A percentile compares a stretch with the other conserved stretches of the same genome.
Evolutionary conservation across 2,888 invertebrate species (phyloP).

Genomic region (Odontomyia ornata): DNA sequence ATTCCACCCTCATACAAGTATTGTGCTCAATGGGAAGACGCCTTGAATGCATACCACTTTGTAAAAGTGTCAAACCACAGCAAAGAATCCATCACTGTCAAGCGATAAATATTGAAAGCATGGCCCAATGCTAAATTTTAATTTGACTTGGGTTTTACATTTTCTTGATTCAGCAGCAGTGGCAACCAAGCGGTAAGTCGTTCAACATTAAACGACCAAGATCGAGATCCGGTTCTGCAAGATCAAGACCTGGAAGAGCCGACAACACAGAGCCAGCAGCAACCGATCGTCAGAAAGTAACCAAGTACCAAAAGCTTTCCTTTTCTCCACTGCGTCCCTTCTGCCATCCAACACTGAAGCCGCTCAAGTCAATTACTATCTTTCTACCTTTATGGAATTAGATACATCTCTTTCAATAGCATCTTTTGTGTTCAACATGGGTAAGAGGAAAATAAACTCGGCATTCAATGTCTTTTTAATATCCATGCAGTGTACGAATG

Average conservation of each 20-base stretch:
- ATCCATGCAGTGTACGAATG: not conserved
- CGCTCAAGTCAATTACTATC: constrained; percentile 30
- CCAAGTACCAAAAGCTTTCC: not conserved
- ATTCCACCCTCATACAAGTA: too few species aligned
- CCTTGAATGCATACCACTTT: too few species aligned
- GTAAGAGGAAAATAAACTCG: constrained; percentile 3
- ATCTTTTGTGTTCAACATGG: constrained; percentile 10
- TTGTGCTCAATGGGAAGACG: too few species aligned
- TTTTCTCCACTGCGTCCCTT: not conserved
- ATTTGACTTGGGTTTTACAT: constrained; percentile 30
- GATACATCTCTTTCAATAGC: constrained; percentile 33
- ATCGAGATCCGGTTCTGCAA: constrained; percentile 25
- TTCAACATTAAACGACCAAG: not conserved
- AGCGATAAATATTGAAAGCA: not conserved
- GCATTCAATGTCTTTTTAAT: constrained; percentile 17
- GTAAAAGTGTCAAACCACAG: not conserved
- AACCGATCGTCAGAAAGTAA: not conserved
- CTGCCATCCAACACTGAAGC: not conserved
- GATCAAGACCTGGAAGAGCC: not conserved
- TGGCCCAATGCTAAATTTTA: constrained; percentile 28
- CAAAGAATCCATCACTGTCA: constrained; percentile 28
- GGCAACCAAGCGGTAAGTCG: not conserved
- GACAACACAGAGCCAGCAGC: not conserved
- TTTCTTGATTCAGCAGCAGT: not conserved
- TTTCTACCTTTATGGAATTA: not conserved